Percentiles rank a stretch among this genome's conserved stretches.
Conservation (phyloP, 2,113 vertebrate genomes). For the Globicephala melas region DNA sequence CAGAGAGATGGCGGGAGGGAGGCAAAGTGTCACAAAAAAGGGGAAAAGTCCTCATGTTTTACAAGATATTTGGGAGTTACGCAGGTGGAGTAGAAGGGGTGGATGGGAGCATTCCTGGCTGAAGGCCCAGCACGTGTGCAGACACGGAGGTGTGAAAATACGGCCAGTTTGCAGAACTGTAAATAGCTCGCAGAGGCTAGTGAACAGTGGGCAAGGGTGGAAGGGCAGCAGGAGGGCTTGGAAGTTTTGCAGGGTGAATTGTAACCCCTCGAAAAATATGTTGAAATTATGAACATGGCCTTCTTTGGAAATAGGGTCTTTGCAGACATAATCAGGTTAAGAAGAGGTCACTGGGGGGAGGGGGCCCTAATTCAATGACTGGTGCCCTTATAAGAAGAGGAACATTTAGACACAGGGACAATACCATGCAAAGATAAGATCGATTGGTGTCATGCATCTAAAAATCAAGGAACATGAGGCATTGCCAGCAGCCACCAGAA, state of each 20-base stretch:
- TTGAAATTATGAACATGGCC: background rate
- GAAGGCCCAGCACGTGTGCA: accelerated
- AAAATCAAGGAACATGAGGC: background rate
- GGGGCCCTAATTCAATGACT: background rate
- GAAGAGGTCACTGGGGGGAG: background rate
- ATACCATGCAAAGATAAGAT: background rate
- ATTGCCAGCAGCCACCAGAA: background rate
- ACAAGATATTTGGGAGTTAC: background rate
- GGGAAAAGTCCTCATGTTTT: background rate
- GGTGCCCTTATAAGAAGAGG: background rate
- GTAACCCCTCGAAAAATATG: background rate
- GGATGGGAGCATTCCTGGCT: background rate
- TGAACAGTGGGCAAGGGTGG: too few species aligned
- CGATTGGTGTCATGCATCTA: background rate
- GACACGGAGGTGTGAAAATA: background rate
- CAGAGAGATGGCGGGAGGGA: background rate
- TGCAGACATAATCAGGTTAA: background rate
- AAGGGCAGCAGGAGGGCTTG: background rate
- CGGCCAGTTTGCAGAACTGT: background rate
- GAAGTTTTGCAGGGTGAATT: background rate
- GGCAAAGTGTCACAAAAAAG: background rate
- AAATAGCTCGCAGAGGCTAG: background rate
- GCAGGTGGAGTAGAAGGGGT: background rate
- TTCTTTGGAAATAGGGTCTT: background rate
- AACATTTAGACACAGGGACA: background rate